Conservation (phyloP, 2,888 invertebrate genomes). For the Diachrysia chrysitis region DNA sequence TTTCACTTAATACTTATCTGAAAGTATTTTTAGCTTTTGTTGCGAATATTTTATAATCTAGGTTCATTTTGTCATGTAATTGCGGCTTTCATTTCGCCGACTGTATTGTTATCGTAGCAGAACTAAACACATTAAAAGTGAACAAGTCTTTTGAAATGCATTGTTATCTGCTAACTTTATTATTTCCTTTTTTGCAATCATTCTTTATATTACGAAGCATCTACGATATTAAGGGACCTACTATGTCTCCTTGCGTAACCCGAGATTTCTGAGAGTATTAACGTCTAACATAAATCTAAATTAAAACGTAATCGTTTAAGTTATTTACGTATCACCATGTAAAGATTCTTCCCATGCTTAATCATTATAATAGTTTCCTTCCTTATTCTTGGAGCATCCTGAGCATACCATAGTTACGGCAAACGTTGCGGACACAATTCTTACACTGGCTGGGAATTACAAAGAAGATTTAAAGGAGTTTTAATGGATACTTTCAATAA, state of each 20-base stretch:
- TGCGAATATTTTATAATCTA: slow-evolving; percentile 34
- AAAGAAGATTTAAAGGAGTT: background rate
- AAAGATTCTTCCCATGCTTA: slow-evolving; percentile 21
- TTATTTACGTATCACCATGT: slow-evolving; percentile 28
- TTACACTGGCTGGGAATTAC: slow-evolving; percentile 27
- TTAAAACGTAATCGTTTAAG: slow-evolving; percentile 26
- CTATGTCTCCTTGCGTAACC: slow-evolving; percentile 5
- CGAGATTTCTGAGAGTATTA: slow-evolving; percentile 6
- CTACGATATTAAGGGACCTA: slow-evolving; percentile 3
- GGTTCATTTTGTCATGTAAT: slow-evolving; percentile 29
- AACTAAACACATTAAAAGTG: slow-evolving; percentile 46
- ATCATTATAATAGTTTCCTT: slow-evolving; percentile 43
- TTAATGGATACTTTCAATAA: no score
- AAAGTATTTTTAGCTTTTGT: slow-evolving; percentile 28
- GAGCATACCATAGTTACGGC: slow-evolving; percentile 40
- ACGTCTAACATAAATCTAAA: slow-evolving; percentile 30
- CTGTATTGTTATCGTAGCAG: slow-evolving; percentile 31
- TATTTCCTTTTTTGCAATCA: slow-evolving; percentile 26
- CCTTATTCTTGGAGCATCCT: slow-evolving; percentile 42
- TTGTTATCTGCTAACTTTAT: slow-evolving; percentile 36
- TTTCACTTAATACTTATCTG: slow-evolving; percentile 38
- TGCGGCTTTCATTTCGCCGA: slow-evolving; percentile 51
- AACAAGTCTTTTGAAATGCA: slow-evolving; percentile 41
- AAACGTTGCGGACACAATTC: slow-evolving; percentile 28
- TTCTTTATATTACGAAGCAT: slow-evolving; percentile 10